Evolutionary conservation across 2,113 vertebrate species (phyloP), one percentile per base, ranked within the genome.

Genomic region (Mastomys natalensis): DNA sequence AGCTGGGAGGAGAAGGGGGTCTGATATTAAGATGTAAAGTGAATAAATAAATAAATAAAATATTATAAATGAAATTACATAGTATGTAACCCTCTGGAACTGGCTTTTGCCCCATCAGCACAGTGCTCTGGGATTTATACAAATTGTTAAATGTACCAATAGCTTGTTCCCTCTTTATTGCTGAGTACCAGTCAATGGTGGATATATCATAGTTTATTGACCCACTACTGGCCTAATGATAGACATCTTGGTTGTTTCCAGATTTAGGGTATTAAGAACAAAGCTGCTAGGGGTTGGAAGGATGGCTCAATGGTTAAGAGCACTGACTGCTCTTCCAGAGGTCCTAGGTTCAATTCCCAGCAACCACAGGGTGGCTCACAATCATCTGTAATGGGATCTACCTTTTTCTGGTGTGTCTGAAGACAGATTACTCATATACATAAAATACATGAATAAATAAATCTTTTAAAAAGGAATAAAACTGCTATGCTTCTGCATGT

Each of bases 231-330:
- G 85, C 72, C n/a, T 21, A 80, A 87, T 90, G 55, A 90, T 92
- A 40, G 34, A 82, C 37, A 68, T 66, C 55, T 92, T 15, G 66
- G 34, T 89, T 87, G 17, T 92, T 87, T 90, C 60, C 34, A 45
- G 78, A 87, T 95, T 89, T 45, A 48, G 53, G n/a, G 21, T 95
- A 48, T 73, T 90, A 81, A 21, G 26, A 93, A 93, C 62, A 84
- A 91, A 88, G 64, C 55, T 86, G 40, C 29, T 85, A 7, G 15
- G 16, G 34, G 37, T 17, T 72, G 34, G 68, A 72, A 37, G 7
- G 34, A 72, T 72, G 68, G 68, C 6, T 72, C 68, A 72, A 1
- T 31, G 26, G 64, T 66, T 66, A 66, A 66, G 24, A 66, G 29
- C 29, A 66, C 16, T n/a, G 68, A n/a, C 68, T 72, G 34, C 16